Evolutionary conservation across 2,113 vertebrate genomes (phyloP).

Genomic region (Bubo blakistoni): DNA sequence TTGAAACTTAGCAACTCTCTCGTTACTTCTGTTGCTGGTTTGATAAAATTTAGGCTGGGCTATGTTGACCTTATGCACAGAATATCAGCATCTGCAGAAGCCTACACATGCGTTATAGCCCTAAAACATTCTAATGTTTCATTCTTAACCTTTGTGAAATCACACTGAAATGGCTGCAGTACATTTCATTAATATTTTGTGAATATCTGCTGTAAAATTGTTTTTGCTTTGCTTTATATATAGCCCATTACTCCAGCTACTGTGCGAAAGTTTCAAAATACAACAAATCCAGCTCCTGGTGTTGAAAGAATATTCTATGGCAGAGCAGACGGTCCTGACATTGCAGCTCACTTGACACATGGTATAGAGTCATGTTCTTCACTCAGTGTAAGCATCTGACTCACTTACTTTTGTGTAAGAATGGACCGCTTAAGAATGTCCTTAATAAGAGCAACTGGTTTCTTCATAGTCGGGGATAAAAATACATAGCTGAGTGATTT

Average conservation of each 20-base stretch:
- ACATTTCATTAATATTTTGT: background rate
- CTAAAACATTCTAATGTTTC: background rate
- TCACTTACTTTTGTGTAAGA: background rate
- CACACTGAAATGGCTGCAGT: background rate
- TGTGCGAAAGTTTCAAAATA: conserved; percentile 77
- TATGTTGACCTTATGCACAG: background rate
- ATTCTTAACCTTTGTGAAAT: background rate
- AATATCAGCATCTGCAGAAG: background rate
- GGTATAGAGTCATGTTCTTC: conserved; percentile 68
- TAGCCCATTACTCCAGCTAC: conserved; percentile 77
- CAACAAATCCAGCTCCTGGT: conserved; percentile 73
- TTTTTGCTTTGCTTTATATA: conserved; percentile 1
- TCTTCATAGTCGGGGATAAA: background rate
- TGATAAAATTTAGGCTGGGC: background rate
- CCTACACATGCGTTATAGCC: accelerated
- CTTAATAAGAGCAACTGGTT: background rate
- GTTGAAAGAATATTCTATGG: conserved; percentile 76
- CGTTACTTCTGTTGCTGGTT: background rate
- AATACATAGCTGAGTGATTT: background rate
- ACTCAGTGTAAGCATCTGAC: conserved; percentile 67
- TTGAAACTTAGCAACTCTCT: background rate
- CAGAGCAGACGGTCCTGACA: conserved; percentile 80
- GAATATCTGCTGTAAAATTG: background rate
- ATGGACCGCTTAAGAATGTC: background rate
- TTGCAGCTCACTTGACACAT: conserved; percentile 76